These are phyloP conservation scores for Mimumesa dahlbomi DNA, from an alignment of 2,888 invertebrate species.

Conservation along the genomic window DNA sequence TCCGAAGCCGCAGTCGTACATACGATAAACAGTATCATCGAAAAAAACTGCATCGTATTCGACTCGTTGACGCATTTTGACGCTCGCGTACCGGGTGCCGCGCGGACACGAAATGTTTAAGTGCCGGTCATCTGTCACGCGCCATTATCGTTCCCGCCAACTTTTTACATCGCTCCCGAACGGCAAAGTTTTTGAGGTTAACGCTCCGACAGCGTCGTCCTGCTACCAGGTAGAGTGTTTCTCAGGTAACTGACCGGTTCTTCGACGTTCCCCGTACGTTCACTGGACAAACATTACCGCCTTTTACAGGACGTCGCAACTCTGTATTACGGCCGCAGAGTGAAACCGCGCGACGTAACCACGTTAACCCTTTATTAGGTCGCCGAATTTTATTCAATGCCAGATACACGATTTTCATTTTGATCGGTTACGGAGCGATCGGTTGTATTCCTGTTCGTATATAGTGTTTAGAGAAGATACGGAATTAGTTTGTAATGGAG, in stretches of 20 bases:
- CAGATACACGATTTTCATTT: too few species aligned
- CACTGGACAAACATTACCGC: slow-evolving; percentile 52
- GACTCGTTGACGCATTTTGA: slow-evolving; percentile 42
- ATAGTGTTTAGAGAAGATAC: too few species aligned
- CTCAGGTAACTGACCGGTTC: slow-evolving; percentile 56
- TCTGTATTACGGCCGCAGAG: slow-evolving; percentile 20
- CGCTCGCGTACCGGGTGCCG: slow-evolving; percentile 12
- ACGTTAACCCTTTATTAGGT: slow-evolving; percentile 19
- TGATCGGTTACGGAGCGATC: too few species aligned
- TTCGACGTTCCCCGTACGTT: slow-evolving; percentile 34
- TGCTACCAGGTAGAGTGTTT: slow-evolving; percentile 43
- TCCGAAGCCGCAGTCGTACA: slow-evolving; percentile 26
- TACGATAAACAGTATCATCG: slow-evolving; percentile 44
- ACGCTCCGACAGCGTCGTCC: slow-evolving; percentile 37
- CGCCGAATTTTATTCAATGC: too few species aligned
- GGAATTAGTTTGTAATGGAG: too few species aligned
- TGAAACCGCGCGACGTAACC: slow-evolving; percentile 19
- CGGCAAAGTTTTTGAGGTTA: slow-evolving; percentile 28
- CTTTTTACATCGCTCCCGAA: slow-evolving; percentile 21
- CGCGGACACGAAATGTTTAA: slow-evolving; percentile 29
- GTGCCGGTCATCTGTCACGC: slow-evolving; percentile 17
- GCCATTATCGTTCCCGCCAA: slow-evolving; percentile 37
- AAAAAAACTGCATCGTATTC: slow-evolving; percentile 45
- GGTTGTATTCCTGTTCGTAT: too few species aligned
- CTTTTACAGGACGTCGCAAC: slow-evolving; percentile 5